These are phyloP conservation scores for Syrphus vitripennis DNA, from an alignment of 2,888 invertebrate species.

Conservation along the genomic window DNA sequence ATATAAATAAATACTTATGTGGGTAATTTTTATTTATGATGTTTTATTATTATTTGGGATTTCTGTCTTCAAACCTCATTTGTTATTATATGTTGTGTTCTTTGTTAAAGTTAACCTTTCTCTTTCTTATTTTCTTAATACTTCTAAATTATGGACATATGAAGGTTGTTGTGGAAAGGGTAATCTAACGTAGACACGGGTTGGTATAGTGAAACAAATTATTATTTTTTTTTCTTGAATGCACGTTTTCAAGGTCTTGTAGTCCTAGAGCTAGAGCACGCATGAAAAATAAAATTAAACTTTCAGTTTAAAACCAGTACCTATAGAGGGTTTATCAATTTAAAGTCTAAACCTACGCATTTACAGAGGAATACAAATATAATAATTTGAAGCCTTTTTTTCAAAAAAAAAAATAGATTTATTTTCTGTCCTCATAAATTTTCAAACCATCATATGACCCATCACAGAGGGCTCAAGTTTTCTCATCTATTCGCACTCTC, in stretches of 20 bases:
- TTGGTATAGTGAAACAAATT: not conserved
- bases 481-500: slow-evolving; percentile 25
- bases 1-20: slow-evolving; percentile 19
- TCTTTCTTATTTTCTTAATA: not conserved
- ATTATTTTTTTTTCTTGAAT: not conserved
- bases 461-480: slow-evolving; percentile 2
- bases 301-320: too few relatives aligned
- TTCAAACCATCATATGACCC: too few relatives aligned
- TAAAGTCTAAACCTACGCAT: too few relatives aligned
- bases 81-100: not conserved
- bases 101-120: not conserved
- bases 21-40: slow-evolving; percentile 21
- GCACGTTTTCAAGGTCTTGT: not conserved
- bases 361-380: not conserved
- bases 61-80: not conserved
- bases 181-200: not conserved
- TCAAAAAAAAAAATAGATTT: not conserved
- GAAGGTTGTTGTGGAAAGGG: too few relatives aligned
- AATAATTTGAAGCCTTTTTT: slow-evolving; percentile 5
- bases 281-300: too few relatives aligned
- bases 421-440: not conserved
- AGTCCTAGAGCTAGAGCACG: not conserved
- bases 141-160: not conserved
- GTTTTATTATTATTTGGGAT: not conserved
- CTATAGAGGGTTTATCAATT: too few relatives aligned